Percentiles rank a stretch among this genome's conserved stretches.
These are phyloP conservation scores for Sebastolobus alascanus DNA, from an alignment of 2,797 vertebrate genomes.

Conservation along the genomic window DNA sequence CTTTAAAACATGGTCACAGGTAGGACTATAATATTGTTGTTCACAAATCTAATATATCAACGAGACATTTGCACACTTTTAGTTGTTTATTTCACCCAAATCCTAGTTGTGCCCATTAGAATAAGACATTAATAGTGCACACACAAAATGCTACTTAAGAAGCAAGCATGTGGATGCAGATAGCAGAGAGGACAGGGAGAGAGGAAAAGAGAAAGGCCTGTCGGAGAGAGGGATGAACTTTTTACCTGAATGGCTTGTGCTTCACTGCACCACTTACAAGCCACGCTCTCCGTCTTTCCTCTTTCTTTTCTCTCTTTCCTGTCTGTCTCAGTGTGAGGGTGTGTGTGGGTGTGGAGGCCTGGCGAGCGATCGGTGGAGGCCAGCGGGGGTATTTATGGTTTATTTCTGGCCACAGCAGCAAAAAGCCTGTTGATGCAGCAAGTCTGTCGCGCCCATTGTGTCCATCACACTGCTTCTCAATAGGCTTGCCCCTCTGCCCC, in stretches of 20 bases:
- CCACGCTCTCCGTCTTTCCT: conserved; percentile 69
- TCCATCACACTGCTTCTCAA: conserved; percentile 87
- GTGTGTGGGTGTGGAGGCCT: conserved; percentile 76
- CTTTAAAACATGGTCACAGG: background rate
- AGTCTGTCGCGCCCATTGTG: conserved; percentile 86
- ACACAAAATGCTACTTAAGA: conserved; percentile 8
- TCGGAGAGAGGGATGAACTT: conserved; percentile 22
- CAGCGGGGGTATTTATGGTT: conserved; percentile 89
- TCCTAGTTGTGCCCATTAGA: background rate
- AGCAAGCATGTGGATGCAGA: conserved; percentile 21
- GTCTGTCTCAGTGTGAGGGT: conserved; percentile 74
- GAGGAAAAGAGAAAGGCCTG: conserved; percentile 17
- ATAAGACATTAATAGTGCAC: conserved; percentile 6
- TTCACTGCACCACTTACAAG: conserved; percentile 74
- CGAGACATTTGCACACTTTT: conserved; percentile 12
- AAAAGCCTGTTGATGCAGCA: conserved; percentile 92
- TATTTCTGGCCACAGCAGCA: conserved; percentile 89
- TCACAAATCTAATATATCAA: background rate
- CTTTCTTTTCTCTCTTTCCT: conserved; percentile 65
- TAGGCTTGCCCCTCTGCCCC: conserved; percentile 80
- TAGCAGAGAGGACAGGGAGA: conserved; percentile 4
- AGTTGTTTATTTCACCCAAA: conserved; percentile 10
- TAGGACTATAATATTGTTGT: background rate
- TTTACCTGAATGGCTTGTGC: conserved; percentile 81
- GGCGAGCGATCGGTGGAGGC: conserved; percentile 72